phyloP scores from a whole-genome alignment of 2,888 invertebrate species.

The Hedychridium roseum region DNA sequence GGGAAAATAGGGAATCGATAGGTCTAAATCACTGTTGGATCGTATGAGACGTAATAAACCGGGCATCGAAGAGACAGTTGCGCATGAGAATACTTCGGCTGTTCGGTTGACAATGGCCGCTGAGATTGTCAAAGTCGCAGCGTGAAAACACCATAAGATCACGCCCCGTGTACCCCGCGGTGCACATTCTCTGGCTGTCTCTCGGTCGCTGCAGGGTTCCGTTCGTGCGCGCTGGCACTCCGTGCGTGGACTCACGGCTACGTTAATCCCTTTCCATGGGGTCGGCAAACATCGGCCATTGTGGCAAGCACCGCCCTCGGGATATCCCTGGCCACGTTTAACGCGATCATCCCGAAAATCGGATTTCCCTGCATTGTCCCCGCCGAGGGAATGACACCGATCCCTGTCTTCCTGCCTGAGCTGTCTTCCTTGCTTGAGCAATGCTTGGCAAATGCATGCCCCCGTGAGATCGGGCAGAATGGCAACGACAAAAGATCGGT shows the following conservation, averaged over 20 bases:
- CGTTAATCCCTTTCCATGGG: slow-evolving; percentile 46
- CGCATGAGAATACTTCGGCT: not conserved
- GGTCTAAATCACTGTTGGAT: no score
- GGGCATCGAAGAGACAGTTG: no score
- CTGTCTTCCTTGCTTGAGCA: no score
- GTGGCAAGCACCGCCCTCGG: slow-evolving; percentile 33
- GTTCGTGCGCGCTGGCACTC: slow-evolving; percentile 18
- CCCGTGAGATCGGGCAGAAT: no score
- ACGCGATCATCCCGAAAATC: slow-evolving; percentile 60
- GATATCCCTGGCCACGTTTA: slow-evolving; percentile 54
- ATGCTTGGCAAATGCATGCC: no score
- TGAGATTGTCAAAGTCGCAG: slow-evolving; percentile 21
- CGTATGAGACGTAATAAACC: no score
- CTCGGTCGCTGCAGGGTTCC: slow-evolving; percentile 29
- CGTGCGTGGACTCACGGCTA: slow-evolving; percentile 28
- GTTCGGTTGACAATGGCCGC: no score
- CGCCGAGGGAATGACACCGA: slow-evolving; percentile 48
- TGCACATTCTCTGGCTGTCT: slow-evolving; percentile 16
- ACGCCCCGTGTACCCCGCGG: slow-evolving; percentile 30
- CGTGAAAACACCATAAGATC: slow-evolving; percentile 27
- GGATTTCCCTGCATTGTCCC: slow-evolving; percentile 55
- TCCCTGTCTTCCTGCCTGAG: no score
- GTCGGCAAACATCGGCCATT: slow-evolving; percentile 51
- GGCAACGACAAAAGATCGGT: no score
- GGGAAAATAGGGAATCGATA: no score